A percentile compares a stretch with the other conserved stretches of the same genome.
These are phyloP conservation scores for Sphenodon punctatus DNA, from an alignment of 2,797 vertebrate genomes.

Conservation along the genomic window DNA sequence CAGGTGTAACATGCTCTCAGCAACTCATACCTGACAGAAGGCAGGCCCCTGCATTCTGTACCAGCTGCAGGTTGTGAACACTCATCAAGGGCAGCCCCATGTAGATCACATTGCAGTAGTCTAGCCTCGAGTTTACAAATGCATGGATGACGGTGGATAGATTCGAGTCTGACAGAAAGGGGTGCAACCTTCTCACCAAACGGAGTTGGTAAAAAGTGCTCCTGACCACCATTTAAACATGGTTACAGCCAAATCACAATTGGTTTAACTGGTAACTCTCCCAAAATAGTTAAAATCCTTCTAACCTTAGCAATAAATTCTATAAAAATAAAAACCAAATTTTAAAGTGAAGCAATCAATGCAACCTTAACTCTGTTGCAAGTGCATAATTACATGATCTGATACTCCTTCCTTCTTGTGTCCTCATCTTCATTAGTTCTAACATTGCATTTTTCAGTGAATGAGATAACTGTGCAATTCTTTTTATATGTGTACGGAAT, in stretches of 20 bases:
- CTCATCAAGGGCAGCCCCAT: too few relatives aligned
- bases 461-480: neutral
- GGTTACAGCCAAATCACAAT: neutral
- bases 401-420: neutral
- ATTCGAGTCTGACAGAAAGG: too few relatives aligned
- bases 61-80: too few relatives aligned
- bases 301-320: neutral
- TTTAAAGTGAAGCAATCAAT: neutral
- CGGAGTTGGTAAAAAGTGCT: too few relatives aligned
- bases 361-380: neutral
- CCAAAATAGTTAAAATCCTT: neutral
- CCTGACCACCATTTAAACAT: neutral
- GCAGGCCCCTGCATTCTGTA: too few relatives aligned
- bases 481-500: neutral
- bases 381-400: neutral
- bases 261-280: neutral
- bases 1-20: too few relatives aligned
- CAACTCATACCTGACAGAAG: too few relatives aligned
- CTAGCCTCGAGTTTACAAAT: too few relatives aligned
- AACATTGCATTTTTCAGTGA: neutral
- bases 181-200: too few relatives aligned
- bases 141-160: too few relatives aligned
- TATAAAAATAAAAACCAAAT: neutral
- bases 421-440: neutral
- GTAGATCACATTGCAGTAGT: too few relatives aligned